Percentiles rank a stretch among this genome's conserved stretches.
Evolutionary conservation across 2,797 vertebrate species (phyloP).

Genomic region (Lithobates sylvaticus): DNA sequence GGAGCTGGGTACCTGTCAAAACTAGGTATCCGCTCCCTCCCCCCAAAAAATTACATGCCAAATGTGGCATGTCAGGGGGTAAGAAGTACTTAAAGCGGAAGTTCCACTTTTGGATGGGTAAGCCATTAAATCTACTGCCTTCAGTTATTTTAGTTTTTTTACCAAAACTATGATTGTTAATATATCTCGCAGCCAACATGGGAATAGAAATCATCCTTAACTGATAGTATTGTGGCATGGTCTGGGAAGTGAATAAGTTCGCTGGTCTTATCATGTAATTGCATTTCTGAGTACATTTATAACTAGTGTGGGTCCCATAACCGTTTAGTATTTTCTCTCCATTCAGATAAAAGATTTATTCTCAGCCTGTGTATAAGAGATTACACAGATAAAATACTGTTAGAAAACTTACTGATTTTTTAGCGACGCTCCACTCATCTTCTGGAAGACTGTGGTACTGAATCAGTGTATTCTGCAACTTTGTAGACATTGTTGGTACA

Average conservation of each 20-base stretch:
- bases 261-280: background rate
- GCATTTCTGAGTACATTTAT: background rate
- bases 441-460: conserved; percentile 74
- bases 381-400: background rate
- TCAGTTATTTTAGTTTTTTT: background rate
- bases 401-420: conserved; percentile 72
- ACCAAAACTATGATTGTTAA: too few species aligned
- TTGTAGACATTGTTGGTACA: conserved; percentile 66
- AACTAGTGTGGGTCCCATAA: background rate
- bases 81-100: too few species aligned
- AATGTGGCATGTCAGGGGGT: too few species aligned
- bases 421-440: conserved; percentile 72
- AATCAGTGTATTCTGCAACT: conserved; percentile 73
- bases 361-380: background rate
- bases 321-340: background rate
- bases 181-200: background rate
- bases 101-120: too few species aligned
- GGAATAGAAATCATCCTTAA: background rate
- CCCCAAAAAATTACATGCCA: too few species aligned
- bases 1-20: too few species aligned
- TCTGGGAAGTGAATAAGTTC: background rate
- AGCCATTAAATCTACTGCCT: background rate
- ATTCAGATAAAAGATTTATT: background rate
- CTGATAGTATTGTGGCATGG: too few species aligned
- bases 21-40: too few species aligned